Evolutionary conservation across 1,140 invertebrate species (phyloP).

Genomic region (Tenebrio molitor): DNA sequence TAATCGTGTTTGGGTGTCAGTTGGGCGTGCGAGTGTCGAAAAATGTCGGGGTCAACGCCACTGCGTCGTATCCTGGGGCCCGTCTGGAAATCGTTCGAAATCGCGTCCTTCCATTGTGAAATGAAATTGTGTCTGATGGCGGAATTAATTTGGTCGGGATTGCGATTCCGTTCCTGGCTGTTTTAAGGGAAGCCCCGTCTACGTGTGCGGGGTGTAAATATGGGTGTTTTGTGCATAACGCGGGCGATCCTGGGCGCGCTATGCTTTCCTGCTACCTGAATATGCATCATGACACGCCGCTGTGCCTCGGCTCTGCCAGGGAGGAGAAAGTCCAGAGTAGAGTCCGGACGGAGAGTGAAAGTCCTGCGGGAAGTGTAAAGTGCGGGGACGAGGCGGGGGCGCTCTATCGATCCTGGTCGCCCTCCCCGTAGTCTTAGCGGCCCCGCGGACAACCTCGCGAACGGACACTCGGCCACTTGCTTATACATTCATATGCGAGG

Average conservation of each 20-base stretch:
- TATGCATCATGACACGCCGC: slow-evolving; percentile 57
- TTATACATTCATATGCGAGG: slow-evolving; percentile 59
- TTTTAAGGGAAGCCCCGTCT: too few relatives aligned
- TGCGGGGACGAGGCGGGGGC: slow-evolving; percentile 54
- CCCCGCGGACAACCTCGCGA: slow-evolving; percentile 48
- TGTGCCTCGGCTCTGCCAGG: slow-evolving; percentile 27
- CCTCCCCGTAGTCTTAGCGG: slow-evolving; percentile 50
- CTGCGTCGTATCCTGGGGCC: not conserved
- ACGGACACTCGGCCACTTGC: slow-evolving; percentile 59
- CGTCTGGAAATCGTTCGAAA: not conserved
- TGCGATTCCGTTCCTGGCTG: too few relatives aligned
- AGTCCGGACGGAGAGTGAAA: slow-evolving; percentile 64
- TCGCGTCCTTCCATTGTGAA: too few relatives aligned
- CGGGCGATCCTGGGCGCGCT: not conserved
- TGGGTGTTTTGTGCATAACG: too few relatives aligned
- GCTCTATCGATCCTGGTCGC: slow-evolving; percentile 62
- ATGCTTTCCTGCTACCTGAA: slow-evolving; percentile 55
- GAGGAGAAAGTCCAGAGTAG: slow-evolving; percentile 63
- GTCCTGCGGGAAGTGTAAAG: slow-evolving; percentile 65
- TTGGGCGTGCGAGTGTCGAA: not conserved
- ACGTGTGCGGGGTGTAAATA: too few relatives aligned
- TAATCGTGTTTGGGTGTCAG: slow-evolving; percentile 16
- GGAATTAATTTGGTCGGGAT: too few relatives aligned
- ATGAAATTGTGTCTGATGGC: too few relatives aligned
- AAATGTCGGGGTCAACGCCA: slow-evolving; percentile 13